Evolutionary conservation across 2,797 vertebrate genomes (phyloP).

Genomic region (Delichon dasypus): DNA sequence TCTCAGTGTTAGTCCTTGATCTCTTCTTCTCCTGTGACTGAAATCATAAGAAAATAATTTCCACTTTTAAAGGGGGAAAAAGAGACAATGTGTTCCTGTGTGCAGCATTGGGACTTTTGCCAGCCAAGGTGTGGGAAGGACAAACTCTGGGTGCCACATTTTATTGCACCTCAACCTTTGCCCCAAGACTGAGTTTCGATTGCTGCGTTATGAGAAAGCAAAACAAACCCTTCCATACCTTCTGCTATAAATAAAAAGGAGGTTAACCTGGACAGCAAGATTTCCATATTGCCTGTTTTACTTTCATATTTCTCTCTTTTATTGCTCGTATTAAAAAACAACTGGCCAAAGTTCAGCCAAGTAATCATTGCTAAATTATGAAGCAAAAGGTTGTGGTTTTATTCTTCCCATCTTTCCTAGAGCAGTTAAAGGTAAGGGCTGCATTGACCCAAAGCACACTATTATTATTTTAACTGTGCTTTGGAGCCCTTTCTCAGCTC

Average conservation of each 20-base stretch:
- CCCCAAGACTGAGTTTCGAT: neutral
- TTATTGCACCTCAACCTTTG: neutral
- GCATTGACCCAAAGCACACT: neutral
- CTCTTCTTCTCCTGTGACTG: neutral
- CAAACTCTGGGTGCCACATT: neutral
- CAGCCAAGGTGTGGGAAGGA: neutral
- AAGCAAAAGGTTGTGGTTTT: rapidly evolving
- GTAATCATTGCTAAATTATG: rapidly evolving
- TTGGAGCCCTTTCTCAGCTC: neutral
- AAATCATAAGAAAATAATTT: neutral
- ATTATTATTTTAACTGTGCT: neutral
- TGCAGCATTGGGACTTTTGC: neutral
- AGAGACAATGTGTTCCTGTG: rapidly evolving
- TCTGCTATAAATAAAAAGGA: neutral
- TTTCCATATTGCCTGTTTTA: neutral
- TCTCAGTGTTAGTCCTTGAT: neutral
- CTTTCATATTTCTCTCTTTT: neutral
- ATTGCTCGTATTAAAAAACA: neutral
- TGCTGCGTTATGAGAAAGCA: neutral
- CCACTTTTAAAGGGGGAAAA: neutral
- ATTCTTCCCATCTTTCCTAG: neutral
- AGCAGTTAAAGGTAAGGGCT: neutral
- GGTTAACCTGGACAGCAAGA: neutral
- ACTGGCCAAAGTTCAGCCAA: neutral
- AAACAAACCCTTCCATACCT: neutral